Percentiles rank a stretch among this genome's conserved stretches.
phyloP scores from a whole-genome alignment of 1,140 invertebrate species.

The Parasteatoda tepidariorum region DNA sequence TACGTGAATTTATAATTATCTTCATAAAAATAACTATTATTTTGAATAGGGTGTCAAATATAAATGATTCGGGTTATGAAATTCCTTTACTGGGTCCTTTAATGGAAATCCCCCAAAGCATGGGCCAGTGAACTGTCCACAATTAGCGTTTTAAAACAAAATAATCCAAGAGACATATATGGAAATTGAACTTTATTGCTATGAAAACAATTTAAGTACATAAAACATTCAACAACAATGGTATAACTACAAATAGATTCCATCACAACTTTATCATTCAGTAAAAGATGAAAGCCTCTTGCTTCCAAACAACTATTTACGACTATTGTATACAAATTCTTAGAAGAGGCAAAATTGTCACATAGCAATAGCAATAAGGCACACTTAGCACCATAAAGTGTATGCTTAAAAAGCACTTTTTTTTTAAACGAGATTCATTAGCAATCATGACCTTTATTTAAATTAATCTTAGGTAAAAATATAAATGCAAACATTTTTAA shows the following conservation, averaged over 20 bases:
- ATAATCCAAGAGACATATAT: background rate
- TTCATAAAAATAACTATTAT: too few species aligned
- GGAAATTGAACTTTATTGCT: constrained; percentile 57
- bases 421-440: constrained; percentile 52
- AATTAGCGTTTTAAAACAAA: too few species aligned
- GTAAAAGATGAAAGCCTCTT: constrained; percentile 39
- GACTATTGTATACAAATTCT: constrained; percentile 42
- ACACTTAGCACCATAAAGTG: constrained; percentile 39
- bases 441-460: too few species aligned
- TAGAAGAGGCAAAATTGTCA: constrained; percentile 40
- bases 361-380: constrained; percentile 39
- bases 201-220: constrained; percentile 58
- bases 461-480: too few species aligned
- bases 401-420: constrained; percentile 15
- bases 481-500: too few species aligned
- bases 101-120: too few species aligned
- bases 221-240: constrained; percentile 57
- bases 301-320: constrained; percentile 19
- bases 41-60: too few species aligned
- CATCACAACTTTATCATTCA: constrained; percentile 36
- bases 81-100: too few species aligned
- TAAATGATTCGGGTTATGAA: too few species aligned
- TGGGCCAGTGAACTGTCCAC: too few species aligned
- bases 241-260: constrained; percentile 50
- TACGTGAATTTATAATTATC: too few species aligned